Percentiles rank a stretch among this genome's conserved stretches.
These are phyloP conservation scores for Dione vanillae DNA, from an alignment of 2,888 invertebrate species.

Conservation along the genomic window DNA sequence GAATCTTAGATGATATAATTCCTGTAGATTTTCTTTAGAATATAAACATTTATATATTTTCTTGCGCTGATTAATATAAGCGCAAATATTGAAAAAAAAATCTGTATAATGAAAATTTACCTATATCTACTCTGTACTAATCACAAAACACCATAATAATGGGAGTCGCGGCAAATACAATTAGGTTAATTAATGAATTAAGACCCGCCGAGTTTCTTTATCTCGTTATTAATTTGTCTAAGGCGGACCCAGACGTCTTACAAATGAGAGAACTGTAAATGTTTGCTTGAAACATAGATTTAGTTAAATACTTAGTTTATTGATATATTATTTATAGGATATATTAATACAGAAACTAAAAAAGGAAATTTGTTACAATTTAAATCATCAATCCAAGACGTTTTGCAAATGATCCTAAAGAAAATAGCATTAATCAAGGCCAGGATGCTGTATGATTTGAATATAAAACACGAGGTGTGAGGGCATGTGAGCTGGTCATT, in stretches of 20 bases:
- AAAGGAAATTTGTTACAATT: slow-evolving; percentile 13
- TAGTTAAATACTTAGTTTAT: slow-evolving; percentile 39
- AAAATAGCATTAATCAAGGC: slow-evolving; percentile 81
- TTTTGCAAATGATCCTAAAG: slow-evolving; percentile 73
- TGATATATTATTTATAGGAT: background rate
- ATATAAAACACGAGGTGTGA: slow-evolving; percentile 73
- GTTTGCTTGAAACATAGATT: slow-evolving; percentile 56
- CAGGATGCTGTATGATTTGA: slow-evolving; percentile 81
- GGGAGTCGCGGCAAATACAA: slow-evolving; percentile 79
- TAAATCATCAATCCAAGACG: slow-evolving; percentile 57
- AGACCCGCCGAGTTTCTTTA: slow-evolving; percentile 82
- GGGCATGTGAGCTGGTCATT: slow-evolving; percentile 80
- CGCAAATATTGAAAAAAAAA: background rate
- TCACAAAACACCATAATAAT: slow-evolving; percentile 74
- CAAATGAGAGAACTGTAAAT: slow-evolving; percentile 75
- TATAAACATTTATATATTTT: too few species aligned
- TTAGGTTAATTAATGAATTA: slow-evolving; percentile 85
- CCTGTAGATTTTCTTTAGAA: too few species aligned
- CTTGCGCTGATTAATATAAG: background rate
- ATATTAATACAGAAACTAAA: background rate
- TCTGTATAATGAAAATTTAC: background rate
- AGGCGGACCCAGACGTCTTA: slow-evolving; percentile 76
- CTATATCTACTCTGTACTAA: slow-evolving; percentile 57
- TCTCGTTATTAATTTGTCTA: slow-evolving; percentile 83
- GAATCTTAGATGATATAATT: too few species aligned